A percentile compares a stretch with the other conserved stretches of the same genome.
Evolutionary conservation across 2,797 vertebrate species (phyloP).

Genomic region (Pachyuromys duprasi): DNA sequence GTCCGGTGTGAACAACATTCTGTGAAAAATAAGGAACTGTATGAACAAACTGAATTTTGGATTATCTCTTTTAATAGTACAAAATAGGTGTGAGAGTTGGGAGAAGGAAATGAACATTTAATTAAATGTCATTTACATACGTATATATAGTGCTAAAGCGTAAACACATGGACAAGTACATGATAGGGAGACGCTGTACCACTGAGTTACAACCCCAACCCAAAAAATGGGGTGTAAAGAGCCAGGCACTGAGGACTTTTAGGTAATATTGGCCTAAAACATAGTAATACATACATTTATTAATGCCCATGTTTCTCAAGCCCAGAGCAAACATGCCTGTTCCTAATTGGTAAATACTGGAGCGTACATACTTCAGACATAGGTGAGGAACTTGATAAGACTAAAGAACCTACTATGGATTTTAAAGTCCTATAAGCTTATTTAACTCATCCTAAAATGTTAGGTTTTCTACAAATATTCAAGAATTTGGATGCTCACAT

Average conservation of each 20-base stretch:
- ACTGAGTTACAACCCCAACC: background rate
- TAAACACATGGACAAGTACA: background rate
- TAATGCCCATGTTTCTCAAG: slow-evolving; percentile 15
- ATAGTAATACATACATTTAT: background rate
- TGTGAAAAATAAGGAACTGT: background rate
- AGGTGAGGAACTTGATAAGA: slow-evolving; percentile 20
- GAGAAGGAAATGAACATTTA: background rate
- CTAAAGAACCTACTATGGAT: background rate
- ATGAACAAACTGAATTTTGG: background rate
- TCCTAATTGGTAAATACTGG: slow-evolving; percentile 6
- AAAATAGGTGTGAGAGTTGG: background rate
- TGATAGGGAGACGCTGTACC: background rate
- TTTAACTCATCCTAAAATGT: slow-evolving; percentile 35
- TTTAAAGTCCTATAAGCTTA: background rate
- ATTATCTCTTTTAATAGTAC: background rate
- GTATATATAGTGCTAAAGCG: background rate
- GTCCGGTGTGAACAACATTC: background rate
- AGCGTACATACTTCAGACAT: slow-evolving; percentile 19
- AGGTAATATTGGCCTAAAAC: slow-evolving; percentile 15
- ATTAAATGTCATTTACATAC: background rate
- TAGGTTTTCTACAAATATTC: slow-evolving; percentile 37
- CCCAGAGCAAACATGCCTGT: slow-evolving; percentile 28
- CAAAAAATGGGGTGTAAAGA: background rate
- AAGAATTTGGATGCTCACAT: slow-evolving; percentile 51
- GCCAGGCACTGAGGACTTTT: background rate